Evolutionary conservation across 1,140 invertebrate species (phyloP), one percentile per base, ranked within the genome.

Genomic region (Bombus vancouverensis): DNA sequence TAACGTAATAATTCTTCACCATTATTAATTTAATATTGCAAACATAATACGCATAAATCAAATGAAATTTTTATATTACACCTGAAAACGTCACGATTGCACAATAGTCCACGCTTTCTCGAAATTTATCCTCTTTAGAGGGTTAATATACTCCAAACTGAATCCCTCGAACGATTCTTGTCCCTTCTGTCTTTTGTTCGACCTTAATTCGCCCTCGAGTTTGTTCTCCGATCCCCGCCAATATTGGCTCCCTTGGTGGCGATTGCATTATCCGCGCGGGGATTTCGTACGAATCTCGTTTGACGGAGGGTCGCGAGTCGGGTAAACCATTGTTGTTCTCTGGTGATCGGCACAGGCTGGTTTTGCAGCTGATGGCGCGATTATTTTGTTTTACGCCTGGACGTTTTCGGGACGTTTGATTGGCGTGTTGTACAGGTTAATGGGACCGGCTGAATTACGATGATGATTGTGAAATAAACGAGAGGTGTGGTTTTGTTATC

Each of bases 331-430:
- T 42, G 47, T 81, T 73, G 39, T 75, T n/a, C 34, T 70, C 25
- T 34, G n/a, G 25, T 34, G 70, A 59, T 81, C 68, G 68, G 42
- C 32, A 42, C 32, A 25, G 4, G 32, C 57, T 42, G 57, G 28
- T 39, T 81, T 66, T 42, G 42, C 39, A 70, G 25, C 34, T 73
- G 81, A 77, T 83, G 22, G 57, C 37, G 47, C 44, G 62, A 83
- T 68, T 83, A 76, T 83, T 83, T 77, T 78, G 57, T 78, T 78
- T 78, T 42, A 62, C 37, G 75, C 57, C 8, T 66, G 32, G 57
- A 25, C 57, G 37, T 78, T 78, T 62, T 78, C 37, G 75, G 75
- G 75, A 78, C 75, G 59, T 78, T 65, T 78, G 75, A 78, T 78
- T 78, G 75, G 59, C 75, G 39, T 44, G 57, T 39, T 42, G 75